Evolutionary conservation across 2,797 vertebrate species (phyloP), one percentile per base, ranked within the genome.

Genomic region (Sciurus vulgaris): DNA sequence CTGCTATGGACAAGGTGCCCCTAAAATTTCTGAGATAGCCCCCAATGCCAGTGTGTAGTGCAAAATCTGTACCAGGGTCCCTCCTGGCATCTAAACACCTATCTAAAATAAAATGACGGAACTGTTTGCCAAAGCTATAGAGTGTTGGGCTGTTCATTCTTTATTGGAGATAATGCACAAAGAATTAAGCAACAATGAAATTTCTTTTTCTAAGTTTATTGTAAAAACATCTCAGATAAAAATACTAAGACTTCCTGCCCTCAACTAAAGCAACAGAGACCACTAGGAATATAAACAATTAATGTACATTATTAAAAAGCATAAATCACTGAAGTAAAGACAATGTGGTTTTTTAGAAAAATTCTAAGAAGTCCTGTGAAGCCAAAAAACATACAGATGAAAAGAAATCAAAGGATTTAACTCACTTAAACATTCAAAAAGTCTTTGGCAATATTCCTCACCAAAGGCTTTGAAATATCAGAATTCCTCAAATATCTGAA

Each of bases 141-240:
- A 7, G 41, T 7, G 18, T 13, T 9, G 5, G 15, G n/a, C 12
- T 76, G 7, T 63, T 90, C 56, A 91, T 44, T 89, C 82, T 65
- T 76, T 73, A 70, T 14, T 90, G 5, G 49, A 72, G 74, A 28
- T 44, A 85, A 38, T 15, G 56, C 2, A 49, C 15, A 13, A 91
- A 84, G 28, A 91, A 88, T 78, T 65, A 51, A 92, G 74, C 28
- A 74, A 82, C 59, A 93, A 47, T 14, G 2, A 90, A 78, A 49
- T 49, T 56, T 90, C 61, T 92, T 84, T 70, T 96, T 90, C 86
- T 74, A 76, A 89, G 89, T 63, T 47, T 82, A 93, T 24, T 78
- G n/a, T 63, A 35, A 78, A 91, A 96, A 87, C 49, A 91, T 92
- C 76, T 73, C 81, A 86, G 89, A 86, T 54, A 76, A 96, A 96